Conservation (phyloP, 2,888 invertebrate genomes). For the Lithophane socia region DNA sequence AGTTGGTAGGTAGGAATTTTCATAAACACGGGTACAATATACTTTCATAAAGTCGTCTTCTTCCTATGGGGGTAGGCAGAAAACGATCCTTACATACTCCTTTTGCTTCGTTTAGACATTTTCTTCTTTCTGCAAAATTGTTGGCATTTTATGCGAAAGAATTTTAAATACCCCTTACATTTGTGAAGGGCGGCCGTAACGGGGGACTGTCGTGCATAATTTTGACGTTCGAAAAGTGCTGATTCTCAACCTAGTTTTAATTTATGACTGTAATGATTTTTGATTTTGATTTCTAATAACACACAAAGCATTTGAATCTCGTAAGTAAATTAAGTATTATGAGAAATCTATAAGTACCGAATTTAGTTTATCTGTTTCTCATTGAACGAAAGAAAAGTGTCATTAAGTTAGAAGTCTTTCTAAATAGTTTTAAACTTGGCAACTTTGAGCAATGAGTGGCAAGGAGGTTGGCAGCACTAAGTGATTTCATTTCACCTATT, state of each 20-base stretch:
- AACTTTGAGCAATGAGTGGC: slow-evolving; percentile 14
- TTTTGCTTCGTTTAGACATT: neutral
- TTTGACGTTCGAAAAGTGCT: too few relatives aligned
- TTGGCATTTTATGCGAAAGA: neutral
- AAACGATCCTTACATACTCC: too few relatives aligned
- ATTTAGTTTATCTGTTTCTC: neutral
- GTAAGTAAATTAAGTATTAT: neutral
- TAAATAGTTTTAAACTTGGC: slow-evolving; percentile 36
- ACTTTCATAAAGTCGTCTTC: too few relatives aligned
- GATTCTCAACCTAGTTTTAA: too few relatives aligned
- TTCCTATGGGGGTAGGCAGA: too few relatives aligned
- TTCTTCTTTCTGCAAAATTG: neutral
- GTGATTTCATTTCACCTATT: slow-evolving; percentile 48
- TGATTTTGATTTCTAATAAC: too few relatives aligned
- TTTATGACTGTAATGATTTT: too few relatives aligned
- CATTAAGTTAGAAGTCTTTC: slow-evolving; percentile 15
- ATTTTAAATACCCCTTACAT: too few relatives aligned
- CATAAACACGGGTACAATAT: too few relatives aligned
- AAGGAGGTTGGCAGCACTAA: slow-evolving; percentile 38
- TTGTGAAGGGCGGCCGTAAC: too few relatives aligned
- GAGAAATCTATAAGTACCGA: neutral
- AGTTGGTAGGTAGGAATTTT: neutral
- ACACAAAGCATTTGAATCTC: neutral
- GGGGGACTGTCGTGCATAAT: too few relatives aligned
- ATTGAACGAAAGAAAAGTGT: neutral